Evolutionary conservation across 2,113 vertebrate species (phyloP).

Genomic region (Chamaea fasciata): DNA sequence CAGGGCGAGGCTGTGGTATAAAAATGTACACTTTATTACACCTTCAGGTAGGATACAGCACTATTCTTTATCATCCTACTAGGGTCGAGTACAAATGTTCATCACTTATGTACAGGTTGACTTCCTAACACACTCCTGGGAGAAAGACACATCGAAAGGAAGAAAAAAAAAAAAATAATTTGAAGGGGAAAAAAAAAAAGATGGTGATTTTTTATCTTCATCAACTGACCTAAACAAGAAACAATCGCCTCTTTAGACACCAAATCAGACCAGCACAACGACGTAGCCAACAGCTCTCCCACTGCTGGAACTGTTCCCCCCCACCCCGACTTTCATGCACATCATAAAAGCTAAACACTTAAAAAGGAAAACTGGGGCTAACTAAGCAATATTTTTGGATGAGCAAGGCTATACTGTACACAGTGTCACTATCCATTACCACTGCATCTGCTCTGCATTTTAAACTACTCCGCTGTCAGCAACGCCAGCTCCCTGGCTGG

Average conservation of each 20-base stretch:
- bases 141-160: neutral
- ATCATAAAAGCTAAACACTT: neutral
- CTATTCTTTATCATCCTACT: slow-evolving; percentile 80
- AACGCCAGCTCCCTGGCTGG: neutral
- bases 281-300: neutral
- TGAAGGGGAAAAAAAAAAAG: neutral
- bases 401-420: neutral
- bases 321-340: neutral
- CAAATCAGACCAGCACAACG: neutral
- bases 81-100: slow-evolving; percentile 85
- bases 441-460: neutral
- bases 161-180: neutral
- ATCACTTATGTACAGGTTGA: slow-evolving; percentile 80
- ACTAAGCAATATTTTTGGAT: neutral
- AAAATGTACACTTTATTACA: slow-evolving; percentile 94
- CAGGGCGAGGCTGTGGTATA: neutral
- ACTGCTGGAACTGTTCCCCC: neutral
- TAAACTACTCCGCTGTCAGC: neutral
- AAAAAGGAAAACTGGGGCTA: slow-evolving; percentile 28
- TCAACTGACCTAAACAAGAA: slow-evolving; percentile 37
- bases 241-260: slow-evolving; percentile 23
- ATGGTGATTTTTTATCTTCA: neutral
- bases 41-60: slow-evolving; percentile 67
- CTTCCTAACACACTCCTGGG: slow-evolving; percentile 29
- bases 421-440: neutral